Evolutionary conservation across 2,797 vertebrate genomes (phyloP).

Genomic region (Zalophus californianus): DNA sequence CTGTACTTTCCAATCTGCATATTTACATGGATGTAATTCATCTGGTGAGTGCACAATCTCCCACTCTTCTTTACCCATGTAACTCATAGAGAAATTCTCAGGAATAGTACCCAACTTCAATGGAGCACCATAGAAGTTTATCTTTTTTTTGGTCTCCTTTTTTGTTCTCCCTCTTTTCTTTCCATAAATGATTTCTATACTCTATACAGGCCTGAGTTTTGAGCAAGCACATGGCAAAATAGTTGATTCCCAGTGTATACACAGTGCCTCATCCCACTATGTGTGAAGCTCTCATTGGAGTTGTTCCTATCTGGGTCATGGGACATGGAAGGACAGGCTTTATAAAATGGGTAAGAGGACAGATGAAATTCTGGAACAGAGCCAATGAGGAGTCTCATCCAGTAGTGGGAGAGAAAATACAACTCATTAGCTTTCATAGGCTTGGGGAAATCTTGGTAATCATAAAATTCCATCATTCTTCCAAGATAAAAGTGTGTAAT

Average conservation of each 20-base stretch:
- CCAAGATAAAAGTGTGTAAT: constrained; percentile 9
- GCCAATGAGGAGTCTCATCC: background rate
- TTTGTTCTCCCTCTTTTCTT: background rate
- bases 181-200: background rate
- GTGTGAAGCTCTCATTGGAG: background rate
- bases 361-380: background rate
- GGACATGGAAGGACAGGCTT: background rate
- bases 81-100: background rate
- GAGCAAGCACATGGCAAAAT: background rate
- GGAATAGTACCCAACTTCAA: too few species aligned
- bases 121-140: background rate
- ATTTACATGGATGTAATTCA: background rate
- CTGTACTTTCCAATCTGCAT: background rate
- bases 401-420: background rate
- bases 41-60: background rate
- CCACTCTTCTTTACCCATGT: background rate
- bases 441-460: constrained; percentile 8
- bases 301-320: background rate
- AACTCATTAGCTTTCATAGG: background rate
- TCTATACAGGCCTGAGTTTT: background rate
- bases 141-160: background rate
- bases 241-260: background rate
- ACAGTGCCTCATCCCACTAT: background rate
- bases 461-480: constrained; percentile 41
- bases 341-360: background rate